phyloP scores from a whole-genome alignment of 1,140 invertebrate genomes.

The Drosophila malerkotliana region DNA sequence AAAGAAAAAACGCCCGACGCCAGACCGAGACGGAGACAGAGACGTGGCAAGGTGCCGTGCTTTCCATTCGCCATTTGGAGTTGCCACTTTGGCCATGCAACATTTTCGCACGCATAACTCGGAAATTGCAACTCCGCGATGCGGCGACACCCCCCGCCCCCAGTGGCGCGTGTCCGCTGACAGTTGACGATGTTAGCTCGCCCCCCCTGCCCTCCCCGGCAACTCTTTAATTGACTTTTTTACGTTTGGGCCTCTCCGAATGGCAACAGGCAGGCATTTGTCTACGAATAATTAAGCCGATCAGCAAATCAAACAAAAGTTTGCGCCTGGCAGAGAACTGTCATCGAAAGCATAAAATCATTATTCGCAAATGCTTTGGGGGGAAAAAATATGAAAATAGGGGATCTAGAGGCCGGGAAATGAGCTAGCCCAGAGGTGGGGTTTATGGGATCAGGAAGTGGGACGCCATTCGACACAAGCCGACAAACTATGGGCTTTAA shows the following conservation, averaged over 20 bases:
- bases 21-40: conserved; percentile 11
- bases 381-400: background rate
- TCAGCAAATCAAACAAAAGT: conserved; percentile 40
- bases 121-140: conserved; percentile 51
- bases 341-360: conserved; percentile 57
- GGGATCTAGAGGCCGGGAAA: background rate
- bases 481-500: background rate
- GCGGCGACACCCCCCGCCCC: background rate
- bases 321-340: conserved; percentile 36
- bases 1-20: conserved; percentile 30
- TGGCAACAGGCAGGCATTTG: conserved; percentile 38
- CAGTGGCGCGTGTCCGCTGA: conserved; percentile 55
- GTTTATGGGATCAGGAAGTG: conserved; percentile 54
- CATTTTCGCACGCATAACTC: conserved; percentile 66
- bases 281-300: conserved; percentile 60
- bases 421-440: background rate
- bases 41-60: conserved; percentile 28
- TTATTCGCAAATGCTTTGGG: conserved; percentile 50
- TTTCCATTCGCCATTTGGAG: conserved; percentile 38
- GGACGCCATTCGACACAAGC: background rate
- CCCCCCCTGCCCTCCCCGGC: conserved; percentile 3
- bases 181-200: conserved; percentile 28
- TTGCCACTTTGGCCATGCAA: conserved; percentile 49
- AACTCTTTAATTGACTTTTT: conserved; percentile 49
- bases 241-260: conserved; percentile 28